Base-by-base conservation (phyloP, 2,113 vertebrate genomes). In the Mesembrinibis cayennensis region DNA sequence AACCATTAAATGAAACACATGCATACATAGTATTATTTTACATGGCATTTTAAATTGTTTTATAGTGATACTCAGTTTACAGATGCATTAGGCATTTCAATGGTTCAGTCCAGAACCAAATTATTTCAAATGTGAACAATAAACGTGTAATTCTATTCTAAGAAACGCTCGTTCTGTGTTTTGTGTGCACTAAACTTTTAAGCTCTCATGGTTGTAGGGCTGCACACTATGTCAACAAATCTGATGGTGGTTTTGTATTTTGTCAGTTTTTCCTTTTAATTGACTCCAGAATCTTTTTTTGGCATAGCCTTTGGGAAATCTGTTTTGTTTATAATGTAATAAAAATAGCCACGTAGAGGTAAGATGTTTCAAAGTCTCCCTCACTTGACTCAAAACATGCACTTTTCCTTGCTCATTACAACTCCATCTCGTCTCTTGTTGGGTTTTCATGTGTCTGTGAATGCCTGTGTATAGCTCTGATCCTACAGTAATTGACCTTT, bases 31-130 rank as follows among this genome's bases (percentile, higher is more conserved):
- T 93, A 97, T 95, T 96, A 96, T 97, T 97, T 98, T 97, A 96
- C 93, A 95, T 97, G 96, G 63, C 82, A 95, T 92, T 97, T 96
- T 91, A 96, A 94, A 93, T 71, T 95, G 92, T 98, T 96, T 97
- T 96, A 97, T 97, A 97, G 97, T 96, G 90, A 84, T 95, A 87
- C 34, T 94, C 49, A 49, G 97, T 98, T 98, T 98, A 97, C 95
- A 97, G 83, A 94, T 97, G 47, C 94, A 40, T 96, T 96, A 82
- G 91, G 69, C 88, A 58, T 92, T 95, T 93, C 58, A 79, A 1
- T 62, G 77, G 96, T 97, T 96, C 86, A 55, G 22, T 84, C 40
- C 71, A 72, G 95, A 95, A 62, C 83, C 58, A 47, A 55, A 89
- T 82, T 83, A 94, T 95, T 97, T 96, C 55, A 82, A 96, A 97